These are phyloP conservation scores for Myiopsitta monachus DNA, from an alignment of 2,113 vertebrate genomes.

Conservation along the genomic window DNA sequence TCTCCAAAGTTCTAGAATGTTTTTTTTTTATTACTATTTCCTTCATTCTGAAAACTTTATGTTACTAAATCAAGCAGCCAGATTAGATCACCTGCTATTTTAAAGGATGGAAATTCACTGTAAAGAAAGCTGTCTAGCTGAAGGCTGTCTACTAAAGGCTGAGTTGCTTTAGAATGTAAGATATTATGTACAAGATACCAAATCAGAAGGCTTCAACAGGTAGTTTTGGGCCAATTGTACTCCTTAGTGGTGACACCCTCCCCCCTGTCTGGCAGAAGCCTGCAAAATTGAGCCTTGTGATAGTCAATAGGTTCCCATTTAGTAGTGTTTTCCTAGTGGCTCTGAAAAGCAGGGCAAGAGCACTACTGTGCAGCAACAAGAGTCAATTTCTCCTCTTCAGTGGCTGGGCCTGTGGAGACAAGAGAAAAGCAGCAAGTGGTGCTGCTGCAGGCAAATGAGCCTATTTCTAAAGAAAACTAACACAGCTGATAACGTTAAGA, in stretches of 20 bases:
- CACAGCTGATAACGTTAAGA: conserved; percentile 63
- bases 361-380: conserved; percentile 71
- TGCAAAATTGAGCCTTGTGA: conserved; percentile 56
- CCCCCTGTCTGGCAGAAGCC: conserved; percentile 35
- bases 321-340: conserved; percentile 64
- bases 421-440: conserved; percentile 74
- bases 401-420: conserved; percentile 73
- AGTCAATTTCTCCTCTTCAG: conserved; percentile 72
- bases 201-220: conserved; percentile 26
- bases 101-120: neutral
- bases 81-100: neutral
- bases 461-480: conserved; percentile 69
- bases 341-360: conserved; percentile 71
- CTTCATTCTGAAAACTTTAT: neutral
- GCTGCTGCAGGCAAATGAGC: conserved; percentile 71
- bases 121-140: neutral
- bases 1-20: neutral
- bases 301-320: conserved; percentile 62
- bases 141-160: neutral
- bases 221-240: conserved; percentile 17
- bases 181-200: neutral
- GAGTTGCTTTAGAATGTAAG: neutral
- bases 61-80: neutral
- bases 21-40: neutral
- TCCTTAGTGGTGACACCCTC: conserved; percentile 37